Conservation (phyloP, 2,797 vertebrate genomes). For the Gypaetus barbatus region DNA sequence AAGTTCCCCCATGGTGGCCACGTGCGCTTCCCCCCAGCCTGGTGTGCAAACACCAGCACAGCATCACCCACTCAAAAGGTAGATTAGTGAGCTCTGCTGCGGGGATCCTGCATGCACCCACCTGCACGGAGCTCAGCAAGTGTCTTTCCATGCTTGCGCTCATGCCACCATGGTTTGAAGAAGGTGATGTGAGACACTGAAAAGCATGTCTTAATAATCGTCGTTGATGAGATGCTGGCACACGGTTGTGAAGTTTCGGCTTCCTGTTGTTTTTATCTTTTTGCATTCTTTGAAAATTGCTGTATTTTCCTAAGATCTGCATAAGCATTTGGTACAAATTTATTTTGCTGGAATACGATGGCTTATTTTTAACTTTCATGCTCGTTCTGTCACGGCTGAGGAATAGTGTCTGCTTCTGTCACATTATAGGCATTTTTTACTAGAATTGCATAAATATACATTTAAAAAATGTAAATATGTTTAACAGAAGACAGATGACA, state of each 20-base stretch:
- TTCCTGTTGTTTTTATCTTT: neutral
- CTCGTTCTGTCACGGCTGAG: neutral
- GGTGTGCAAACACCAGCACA: fast-evolving
- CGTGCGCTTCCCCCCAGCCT: neutral
- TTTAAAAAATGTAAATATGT: neutral
- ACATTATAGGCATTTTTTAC: neutral
- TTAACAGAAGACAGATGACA: neutral
- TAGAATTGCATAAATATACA: neutral
- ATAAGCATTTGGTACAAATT: neutral
- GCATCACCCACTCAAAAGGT: fast-evolving
- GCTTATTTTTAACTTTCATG: neutral
- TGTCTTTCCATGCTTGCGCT: fast-evolving
- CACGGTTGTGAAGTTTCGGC: fast-evolving
- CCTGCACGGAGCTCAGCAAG: fast-evolving
- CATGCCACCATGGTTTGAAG: fast-evolving
- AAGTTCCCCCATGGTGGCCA: neutral
- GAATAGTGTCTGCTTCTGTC: neutral
- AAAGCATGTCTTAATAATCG: fast-evolving
- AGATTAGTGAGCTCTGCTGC: fast-evolving
- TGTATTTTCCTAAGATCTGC: neutral
- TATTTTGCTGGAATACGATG: neutral
- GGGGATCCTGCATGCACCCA: neutral
- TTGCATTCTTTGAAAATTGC: neutral
- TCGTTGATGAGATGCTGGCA: fast-evolving
- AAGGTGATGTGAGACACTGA: neutral